phyloP scores from a whole-genome alignment of 1,140 invertebrate species.

The Drosophila repletoides region DNA sequence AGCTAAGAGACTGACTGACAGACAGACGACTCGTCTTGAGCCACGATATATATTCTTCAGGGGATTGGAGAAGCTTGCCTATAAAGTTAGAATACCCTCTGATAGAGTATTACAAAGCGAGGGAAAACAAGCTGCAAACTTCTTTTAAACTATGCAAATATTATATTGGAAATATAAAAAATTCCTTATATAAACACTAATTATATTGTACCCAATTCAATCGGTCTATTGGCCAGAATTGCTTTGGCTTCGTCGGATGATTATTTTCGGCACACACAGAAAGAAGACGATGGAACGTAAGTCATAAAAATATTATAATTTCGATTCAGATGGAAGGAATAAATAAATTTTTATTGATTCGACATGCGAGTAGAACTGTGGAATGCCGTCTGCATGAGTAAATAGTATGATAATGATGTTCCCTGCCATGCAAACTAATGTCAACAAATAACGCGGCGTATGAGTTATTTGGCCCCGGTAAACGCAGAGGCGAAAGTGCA shows the following conservation, averaged over 20 bases:
- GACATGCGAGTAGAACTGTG: neutral
- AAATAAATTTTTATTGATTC: slow-evolving; percentile 34
- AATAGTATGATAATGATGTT: slow-evolving; percentile 33
- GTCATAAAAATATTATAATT: slow-evolving; percentile 11
- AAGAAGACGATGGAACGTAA: neutral
- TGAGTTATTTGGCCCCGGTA: slow-evolving; percentile 49
- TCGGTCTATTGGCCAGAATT: too few relatives aligned
- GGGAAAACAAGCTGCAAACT: too few relatives aligned
- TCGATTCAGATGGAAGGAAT: slow-evolving; percentile 21
- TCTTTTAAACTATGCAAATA: too few relatives aligned
- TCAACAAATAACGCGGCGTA: slow-evolving; percentile 33
- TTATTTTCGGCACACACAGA: slow-evolving; percentile 8
- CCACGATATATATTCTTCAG: too few relatives aligned
- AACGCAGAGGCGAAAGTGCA: slow-evolving; percentile 7
- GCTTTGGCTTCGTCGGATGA: slow-evolving; percentile 17
- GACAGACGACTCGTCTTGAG: too few relatives aligned
- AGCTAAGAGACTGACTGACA: too few relatives aligned
- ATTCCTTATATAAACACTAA: too few relatives aligned
- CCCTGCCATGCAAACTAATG: neutral
- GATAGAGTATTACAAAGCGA: too few relatives aligned
- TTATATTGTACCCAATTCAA: too few relatives aligned
- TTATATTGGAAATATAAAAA: too few relatives aligned
- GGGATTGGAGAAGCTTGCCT: too few relatives aligned
- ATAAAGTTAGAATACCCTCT: too few relatives aligned
- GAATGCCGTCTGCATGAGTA: slow-evolving; percentile 14